Evolutionary conservation across 2,888 invertebrate species (phyloP).

Genomic region (Drosophila greeni): DNA sequence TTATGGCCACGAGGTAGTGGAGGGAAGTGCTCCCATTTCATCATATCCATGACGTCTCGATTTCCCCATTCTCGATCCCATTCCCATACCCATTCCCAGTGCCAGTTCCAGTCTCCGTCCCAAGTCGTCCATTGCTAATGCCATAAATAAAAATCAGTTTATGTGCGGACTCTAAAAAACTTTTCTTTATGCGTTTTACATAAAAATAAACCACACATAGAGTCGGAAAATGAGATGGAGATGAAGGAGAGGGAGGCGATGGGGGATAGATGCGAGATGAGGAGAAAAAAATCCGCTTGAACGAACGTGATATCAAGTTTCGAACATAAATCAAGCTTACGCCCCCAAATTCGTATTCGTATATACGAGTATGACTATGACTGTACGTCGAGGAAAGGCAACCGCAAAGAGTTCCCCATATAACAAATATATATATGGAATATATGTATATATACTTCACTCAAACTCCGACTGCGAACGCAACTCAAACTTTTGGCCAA

Average conservation of each 20-base stretch:
- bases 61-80: slow-evolving; percentile 53
- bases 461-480: slow-evolving; percentile 39
- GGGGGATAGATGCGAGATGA: slow-evolving; percentile 13
- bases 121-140: slow-evolving; percentile 40
- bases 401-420: slow-evolving; percentile 36
- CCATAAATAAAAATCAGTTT: slow-evolving; percentile 73
- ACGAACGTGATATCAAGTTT: slow-evolving; percentile 71
- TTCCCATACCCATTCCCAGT: slow-evolving; percentile 29
- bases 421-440: slow-evolving; percentile 4
- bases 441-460: slow-evolving; percentile 17
- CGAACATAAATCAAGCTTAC: slow-evolving; percentile 72
- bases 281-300: slow-evolving; percentile 55
- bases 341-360: slow-evolving; percentile 38
- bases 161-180: slow-evolving; percentile 71
- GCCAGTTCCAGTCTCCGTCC: slow-evolving; percentile 18
- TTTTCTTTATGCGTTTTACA: slow-evolving; percentile 73
- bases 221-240: slow-evolving; percentile 30
- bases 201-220: slow-evolving; percentile 65
- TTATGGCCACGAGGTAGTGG: slow-evolving; percentile 3
- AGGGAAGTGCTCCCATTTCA: slow-evolving; percentile 64
- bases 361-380: slow-evolving; percentile 9
- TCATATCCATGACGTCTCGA: slow-evolving; percentile 68
- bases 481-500: slow-evolving; percentile 59
- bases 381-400: slow-evolving; percentile 5
- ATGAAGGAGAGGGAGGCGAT: slow-evolving; percentile 2